Evolutionary conservation across 2,797 vertebrate species (phyloP), one percentile per base, ranked within the genome.

Genomic region (Xyrichtys novacula): DNA sequence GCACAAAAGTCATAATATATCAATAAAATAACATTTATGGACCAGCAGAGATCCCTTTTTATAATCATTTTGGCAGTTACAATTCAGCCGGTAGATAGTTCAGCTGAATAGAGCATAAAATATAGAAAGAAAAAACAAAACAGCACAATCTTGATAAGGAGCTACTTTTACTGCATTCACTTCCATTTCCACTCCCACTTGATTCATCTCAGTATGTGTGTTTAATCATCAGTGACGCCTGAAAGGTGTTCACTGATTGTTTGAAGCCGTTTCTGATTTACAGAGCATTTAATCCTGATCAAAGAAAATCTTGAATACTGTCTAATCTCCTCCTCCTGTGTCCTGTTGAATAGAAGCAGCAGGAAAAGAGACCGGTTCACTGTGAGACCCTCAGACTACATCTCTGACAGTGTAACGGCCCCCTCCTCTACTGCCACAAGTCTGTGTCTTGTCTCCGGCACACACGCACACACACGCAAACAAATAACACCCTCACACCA

Each of bases 341-440:
- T 56, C 49, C 39, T 22, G 91, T 73, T 32, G 93, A 88, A 71
- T 38, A 87, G 89, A 85, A 93, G 85, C 91, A 93, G 96, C 94
- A 96, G 95, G 94, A 94, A 97, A 98, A 98, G 96, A 98, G 97
- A 97, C 96, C 96, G 96, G 96, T 98, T 98, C 96, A 98, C 96
- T 98, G 97, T 98, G 97, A 98, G 97, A 98, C 96, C 96, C 96
- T 96, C 94, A 94, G 95, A 97, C 95, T 97, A 95, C 96, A 97
- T 98, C 97, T 98, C 97, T 96, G 95, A 98, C 97, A 98, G 97
- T 97, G 96, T 95, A 97, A 96, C 96, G 96, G 97, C 97, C 96
- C 96, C 96, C 96, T 91, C 94, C 94, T 95, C 95, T 95, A 91
- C 95, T 81, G 93, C 94, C 90, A 78, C 60, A 36, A n/a, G 59